Conservation (phyloP, 2,113 vertebrate genomes). For the Bagarius yarrelli region DNA sequence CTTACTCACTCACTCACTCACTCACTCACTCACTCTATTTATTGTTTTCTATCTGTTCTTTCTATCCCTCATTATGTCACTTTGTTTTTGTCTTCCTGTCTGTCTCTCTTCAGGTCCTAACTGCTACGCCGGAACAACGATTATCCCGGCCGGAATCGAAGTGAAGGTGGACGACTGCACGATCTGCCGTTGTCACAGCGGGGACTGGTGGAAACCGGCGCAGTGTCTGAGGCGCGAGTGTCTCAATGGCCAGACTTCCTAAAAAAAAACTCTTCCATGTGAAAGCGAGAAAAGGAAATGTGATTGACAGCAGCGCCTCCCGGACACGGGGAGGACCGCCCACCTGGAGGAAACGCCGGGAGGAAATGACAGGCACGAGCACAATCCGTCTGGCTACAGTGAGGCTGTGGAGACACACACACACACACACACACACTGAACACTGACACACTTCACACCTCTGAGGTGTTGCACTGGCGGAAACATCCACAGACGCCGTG, state of each 20-base stretch:
- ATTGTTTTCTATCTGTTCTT: no score
- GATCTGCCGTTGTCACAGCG: slow-evolving; percentile 98
- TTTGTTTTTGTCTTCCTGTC: neutral
- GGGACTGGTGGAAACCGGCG: slow-evolving; percentile 98
- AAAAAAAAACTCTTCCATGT: slow-evolving; percentile 70
- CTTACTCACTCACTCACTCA: no score
- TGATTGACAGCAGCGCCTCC: slow-evolving; percentile 62
- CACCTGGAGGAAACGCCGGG: slow-evolving; percentile 59
- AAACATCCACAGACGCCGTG: slow-evolving; percentile 3
- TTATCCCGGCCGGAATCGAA: slow-evolving; percentile 97
- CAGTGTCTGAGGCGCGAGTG: slow-evolving; percentile 97
- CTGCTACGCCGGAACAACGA: slow-evolving; percentile 97
- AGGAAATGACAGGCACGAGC: slow-evolving; percentile 63
- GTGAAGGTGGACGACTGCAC: slow-evolving; percentile 99
- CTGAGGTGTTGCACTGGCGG: slow-evolving; percentile 41
- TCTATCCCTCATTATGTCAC: slow-evolving; percentile 49
- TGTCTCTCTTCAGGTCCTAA: slow-evolving; percentile 83
- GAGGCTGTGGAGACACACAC: slow-evolving; percentile 55
- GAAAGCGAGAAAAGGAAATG: slow-evolving; percentile 50
- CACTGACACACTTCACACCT: slow-evolving; percentile 36
- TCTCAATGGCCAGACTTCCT: slow-evolving; percentile 89
- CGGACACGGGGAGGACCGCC: slow-evolving; percentile 46
- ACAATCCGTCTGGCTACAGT: slow-evolving; percentile 64
- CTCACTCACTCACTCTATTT: no score
- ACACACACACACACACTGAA: neutral